Evolutionary conservation across 2,888 invertebrate species (phyloP), one percentile per base, ranked within the genome.

Genomic region (Tridacna gigas): DNA sequence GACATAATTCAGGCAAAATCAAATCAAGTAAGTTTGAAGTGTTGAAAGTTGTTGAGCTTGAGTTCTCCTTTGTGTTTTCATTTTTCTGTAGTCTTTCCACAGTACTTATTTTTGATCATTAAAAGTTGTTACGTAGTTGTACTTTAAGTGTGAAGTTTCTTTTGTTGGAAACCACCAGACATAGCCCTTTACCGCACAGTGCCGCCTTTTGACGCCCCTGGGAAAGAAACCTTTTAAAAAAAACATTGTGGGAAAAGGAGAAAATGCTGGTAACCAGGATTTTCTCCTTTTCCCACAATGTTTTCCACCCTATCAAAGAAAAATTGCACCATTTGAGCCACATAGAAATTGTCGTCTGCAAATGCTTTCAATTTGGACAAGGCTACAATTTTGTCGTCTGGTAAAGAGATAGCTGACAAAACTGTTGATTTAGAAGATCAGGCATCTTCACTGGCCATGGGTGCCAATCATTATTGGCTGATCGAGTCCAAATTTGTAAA

Each of bases 21-120:
- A 91, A 88, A 86, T 89, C 90, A 85, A 88, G 91, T 91, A 91
- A 91, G 91, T 91, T 66, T 45, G 15, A 20, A 66, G 22, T 71
- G 71, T 71, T 71, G 45, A 3, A 51, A 71, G 71, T 71, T 71
- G 67, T 67, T n/a, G 37, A 67, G 13, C 25, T 67, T 67, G 67
- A 67, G 67, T 67, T 67, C 37, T 66, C 7, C 47, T 69, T 26
- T 60, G 13, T 75, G 37, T 56, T 37, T 12, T 74, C 3, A 18
- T 18, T n/a, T 37, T 37, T 37, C 37, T 37, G 37, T 37, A 37
- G 37, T 37, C 37, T 2, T 37, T 37, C 37, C n/a, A n/a, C n/a
- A n/a, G n/a, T 37, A 37, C 7, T 37, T 37, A 37, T 37, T 37
- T 37, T 37, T 37, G 37, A 37, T 37, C 37, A 4, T 37, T 7